Conservation (phyloP, 2,797 vertebrate genomes). For the Geotrypetes seraphini region DNA sequence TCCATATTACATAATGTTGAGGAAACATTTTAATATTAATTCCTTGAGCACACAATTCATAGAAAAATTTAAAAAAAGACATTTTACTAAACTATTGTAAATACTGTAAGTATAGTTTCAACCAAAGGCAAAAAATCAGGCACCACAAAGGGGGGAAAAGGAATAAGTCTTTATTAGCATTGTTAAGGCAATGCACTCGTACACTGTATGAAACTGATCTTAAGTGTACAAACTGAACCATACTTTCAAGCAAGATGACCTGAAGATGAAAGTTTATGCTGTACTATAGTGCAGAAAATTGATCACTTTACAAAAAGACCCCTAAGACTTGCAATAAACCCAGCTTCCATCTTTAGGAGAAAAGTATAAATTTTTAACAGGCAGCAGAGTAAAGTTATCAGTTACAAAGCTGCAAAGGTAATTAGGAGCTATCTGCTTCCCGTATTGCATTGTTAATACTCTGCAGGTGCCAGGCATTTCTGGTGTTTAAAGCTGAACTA, state of each 20-base stretch:
- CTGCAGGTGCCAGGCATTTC: conserved; percentile 23
- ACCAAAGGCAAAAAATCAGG: too few relatives aligned
- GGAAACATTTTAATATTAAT: too few relatives aligned
- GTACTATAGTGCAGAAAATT: conserved; percentile 28
- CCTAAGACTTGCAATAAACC: too few relatives aligned
- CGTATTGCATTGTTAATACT: conserved; percentile 29
- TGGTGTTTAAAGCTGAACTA: conserved; percentile 39
- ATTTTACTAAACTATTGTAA: too few relatives aligned
- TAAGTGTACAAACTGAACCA: conserved; percentile 44
- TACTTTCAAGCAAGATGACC: conserved; percentile 39
- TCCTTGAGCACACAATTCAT: too few relatives aligned
- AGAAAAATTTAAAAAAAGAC: too few relatives aligned
- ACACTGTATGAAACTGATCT: conserved; percentile 43
- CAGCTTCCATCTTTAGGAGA: conserved; percentile 32
- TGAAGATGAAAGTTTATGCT: conserved; percentile 42
- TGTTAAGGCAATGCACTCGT: conserved; percentile 57
- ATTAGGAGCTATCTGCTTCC: conserved; percentile 21
- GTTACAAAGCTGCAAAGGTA: conserved; percentile 21
- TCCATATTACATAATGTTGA: too few relatives aligned
- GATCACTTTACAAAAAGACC: conserved; percentile 40
- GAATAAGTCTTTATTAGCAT: conserved; percentile 59
- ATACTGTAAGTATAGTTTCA: too few relatives aligned
- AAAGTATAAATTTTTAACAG: conserved; percentile 32
- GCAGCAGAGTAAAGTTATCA: conserved; percentile 24
- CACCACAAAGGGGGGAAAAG: too few relatives aligned